phyloP scores from a whole-genome alignment of 2,113 vertebrate genomes.

The Tachycineta bicolor region DNA sequence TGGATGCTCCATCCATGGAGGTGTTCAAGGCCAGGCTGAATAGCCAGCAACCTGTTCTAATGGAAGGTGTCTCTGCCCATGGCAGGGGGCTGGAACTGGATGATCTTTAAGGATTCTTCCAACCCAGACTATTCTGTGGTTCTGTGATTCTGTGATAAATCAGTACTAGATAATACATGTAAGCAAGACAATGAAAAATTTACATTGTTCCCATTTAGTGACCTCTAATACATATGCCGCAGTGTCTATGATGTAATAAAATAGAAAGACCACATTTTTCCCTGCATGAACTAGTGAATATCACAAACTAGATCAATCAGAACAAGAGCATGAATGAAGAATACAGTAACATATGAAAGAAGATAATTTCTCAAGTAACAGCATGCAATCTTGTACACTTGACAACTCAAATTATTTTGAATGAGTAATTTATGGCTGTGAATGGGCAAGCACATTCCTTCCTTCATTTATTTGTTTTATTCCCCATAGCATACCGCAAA shows the following conservation, averaged over 20 bases:
- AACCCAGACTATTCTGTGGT: neutral
- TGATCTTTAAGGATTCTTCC: neutral
- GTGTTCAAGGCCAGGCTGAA: neutral
- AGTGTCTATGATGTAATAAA: neutral
- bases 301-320: neutral
- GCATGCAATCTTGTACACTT: neutral
- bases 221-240: neutral
- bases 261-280: neutral
- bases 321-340: neutral
- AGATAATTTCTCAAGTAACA: neutral
- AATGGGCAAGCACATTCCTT: neutral
- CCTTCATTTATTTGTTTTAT: neutral
- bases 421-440: neutral
- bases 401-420: neutral
- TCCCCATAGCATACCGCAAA: neutral
- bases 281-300: neutral
- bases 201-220: neutral
- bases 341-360: neutral
- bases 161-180: neutral
- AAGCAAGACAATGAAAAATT: neutral
- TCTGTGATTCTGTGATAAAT: neutral
- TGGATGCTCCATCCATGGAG: neutral
- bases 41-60: neutral
- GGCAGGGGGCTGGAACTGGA: neutral
- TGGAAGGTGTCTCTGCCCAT: neutral